Evolutionary conservation across 2,797 vertebrate species (phyloP).

Genomic region (Erethizon dorsatum): DNA sequence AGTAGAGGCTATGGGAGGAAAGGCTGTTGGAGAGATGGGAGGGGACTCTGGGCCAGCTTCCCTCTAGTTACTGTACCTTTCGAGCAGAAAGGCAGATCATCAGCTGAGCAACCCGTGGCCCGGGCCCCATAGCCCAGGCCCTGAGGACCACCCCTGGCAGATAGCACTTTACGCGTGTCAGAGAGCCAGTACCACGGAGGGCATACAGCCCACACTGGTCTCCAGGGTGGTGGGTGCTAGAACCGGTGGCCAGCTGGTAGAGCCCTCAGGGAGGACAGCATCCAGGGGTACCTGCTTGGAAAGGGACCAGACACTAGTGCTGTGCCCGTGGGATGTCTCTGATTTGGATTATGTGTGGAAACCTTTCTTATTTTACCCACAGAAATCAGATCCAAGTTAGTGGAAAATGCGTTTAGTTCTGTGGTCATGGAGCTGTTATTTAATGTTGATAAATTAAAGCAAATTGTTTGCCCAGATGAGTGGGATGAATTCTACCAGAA

Average conservation of each 20-base stretch:
- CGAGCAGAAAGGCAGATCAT: neutral
- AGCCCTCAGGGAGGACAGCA: neutral
- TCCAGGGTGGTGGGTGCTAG: neutral
- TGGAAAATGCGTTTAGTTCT: slow-evolving; percentile 42
- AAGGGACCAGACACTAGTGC: neutral
- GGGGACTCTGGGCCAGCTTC: neutral
- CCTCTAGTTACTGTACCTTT: neutral
- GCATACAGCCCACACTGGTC: neutral
- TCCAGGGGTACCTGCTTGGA: neutral
- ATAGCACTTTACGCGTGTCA: neutral
- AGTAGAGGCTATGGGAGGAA: neutral
- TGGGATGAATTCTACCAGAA: slow-evolving; percentile 36
- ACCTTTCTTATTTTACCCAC: neutral
- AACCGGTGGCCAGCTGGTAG: neutral
- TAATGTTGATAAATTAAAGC: slow-evolving; percentile 63
- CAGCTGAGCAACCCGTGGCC: neutral
- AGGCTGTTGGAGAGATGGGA: neutral
- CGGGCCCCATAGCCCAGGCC: neutral
- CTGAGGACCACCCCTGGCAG: neutral
- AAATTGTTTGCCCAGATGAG: slow-evolving; percentile 39
- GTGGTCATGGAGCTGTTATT: slow-evolving; percentile 38
- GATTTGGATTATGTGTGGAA: slow-evolving; percentile 12
- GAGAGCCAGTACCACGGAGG: neutral
- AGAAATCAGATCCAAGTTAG: slow-evolving; percentile 14
- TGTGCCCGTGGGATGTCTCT: neutral